These are phyloP conservation scores for Araneus ventricosus DNA, from an alignment of 1,140 invertebrate species.

Conservation along the genomic window DNA sequence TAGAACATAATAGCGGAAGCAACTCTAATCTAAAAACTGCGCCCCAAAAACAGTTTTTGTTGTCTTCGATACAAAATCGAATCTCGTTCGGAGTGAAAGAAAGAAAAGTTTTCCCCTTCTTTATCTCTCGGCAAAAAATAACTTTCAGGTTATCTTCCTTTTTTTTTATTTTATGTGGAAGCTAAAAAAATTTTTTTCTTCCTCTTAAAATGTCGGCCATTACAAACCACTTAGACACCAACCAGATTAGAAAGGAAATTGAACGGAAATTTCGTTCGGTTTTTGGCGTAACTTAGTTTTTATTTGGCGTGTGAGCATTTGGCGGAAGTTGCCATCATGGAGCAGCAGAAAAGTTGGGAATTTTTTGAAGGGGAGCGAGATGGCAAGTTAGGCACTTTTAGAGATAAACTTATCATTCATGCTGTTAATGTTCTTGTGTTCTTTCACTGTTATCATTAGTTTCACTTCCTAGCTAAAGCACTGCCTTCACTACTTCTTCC, in stretches of 20 bases:
- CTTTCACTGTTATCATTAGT: too few relatives aligned
- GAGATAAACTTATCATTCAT: background rate
- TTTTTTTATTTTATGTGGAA: background rate
- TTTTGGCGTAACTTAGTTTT: conserved; percentile 61
- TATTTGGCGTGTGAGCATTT: background rate
- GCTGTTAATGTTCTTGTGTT: background rate
- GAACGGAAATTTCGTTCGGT: conserved; percentile 72
- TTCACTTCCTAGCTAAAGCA: too few relatives aligned
- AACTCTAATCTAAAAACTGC: conserved; percentile 61
- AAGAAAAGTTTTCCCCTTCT: conserved; percentile 30
- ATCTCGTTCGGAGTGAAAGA: conserved; percentile 28
- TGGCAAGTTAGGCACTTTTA: background rate
- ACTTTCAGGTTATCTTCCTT: conserved; percentile 62
- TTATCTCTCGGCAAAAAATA: conserved; percentile 60
- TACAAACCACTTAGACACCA: conserved; percentile 74
- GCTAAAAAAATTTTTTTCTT: background rate
- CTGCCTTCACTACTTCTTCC: too few relatives aligned
- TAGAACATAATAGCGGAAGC: conserved; percentile 70
- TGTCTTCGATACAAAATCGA: conserved; percentile 61
- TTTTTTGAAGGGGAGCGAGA: conserved; percentile 21
- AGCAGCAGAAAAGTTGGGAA: background rate
- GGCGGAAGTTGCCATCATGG: conserved; percentile 66
- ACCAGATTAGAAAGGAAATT: conserved; percentile 74
- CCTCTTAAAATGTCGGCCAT: conserved; percentile 69
- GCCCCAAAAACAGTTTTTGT: conserved; percentile 42